Conservation (phyloP, 2,888 invertebrate genomes). For the Hypena proboscidalis region DNA sequence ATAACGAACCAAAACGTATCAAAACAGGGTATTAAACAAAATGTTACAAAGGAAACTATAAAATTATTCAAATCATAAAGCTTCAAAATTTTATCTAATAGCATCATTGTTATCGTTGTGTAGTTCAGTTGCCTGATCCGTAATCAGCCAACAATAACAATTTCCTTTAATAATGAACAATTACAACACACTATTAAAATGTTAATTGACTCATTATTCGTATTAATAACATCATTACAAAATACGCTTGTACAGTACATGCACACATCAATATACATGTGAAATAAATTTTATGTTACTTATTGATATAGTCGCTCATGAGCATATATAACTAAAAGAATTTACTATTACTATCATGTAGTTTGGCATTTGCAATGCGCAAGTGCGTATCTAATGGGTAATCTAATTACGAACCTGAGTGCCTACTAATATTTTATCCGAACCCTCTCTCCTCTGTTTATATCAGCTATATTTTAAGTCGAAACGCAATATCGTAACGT, state of each 20-base stretch:
- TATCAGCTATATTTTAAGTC: slow-evolving; percentile 78
- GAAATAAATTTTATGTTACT: slow-evolving; percentile 5
- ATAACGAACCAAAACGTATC: slow-evolving; percentile 14
- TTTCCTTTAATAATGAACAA: slow-evolving; percentile 23
- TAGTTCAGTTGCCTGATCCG: slow-evolving; percentile 16
- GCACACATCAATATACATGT: slow-evolving; percentile 3
- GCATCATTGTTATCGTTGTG: slow-evolving; percentile 16
- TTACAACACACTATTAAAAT: slow-evolving; percentile 18
- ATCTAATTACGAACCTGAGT: slow-evolving; percentile 63
- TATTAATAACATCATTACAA: slow-evolving; percentile 11
- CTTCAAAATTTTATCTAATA: slow-evolving; percentile 18
- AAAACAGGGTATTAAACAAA: neutral
- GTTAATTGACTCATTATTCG: slow-evolving; percentile 18
- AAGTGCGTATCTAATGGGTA: slow-evolving; percentile 58
- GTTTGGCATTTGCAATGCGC: slow-evolving; percentile 33
- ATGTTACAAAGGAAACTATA: slow-evolving; percentile 6
- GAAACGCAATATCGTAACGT: slow-evolving; percentile 82
- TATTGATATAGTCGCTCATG: neutral
- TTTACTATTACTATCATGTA: slow-evolving; percentile 15
- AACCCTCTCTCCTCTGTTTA: slow-evolving; percentile 76
- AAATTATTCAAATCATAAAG: slow-evolving; percentile 12
- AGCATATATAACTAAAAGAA: slow-evolving; percentile 5
- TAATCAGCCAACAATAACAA: slow-evolving; percentile 35
- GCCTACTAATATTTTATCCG: slow-evolving; percentile 66
- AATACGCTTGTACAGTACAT: neutral